A percentile compares a stretch with the other conserved stretches of the same genome.
These are phyloP conservation scores for Pilophorus perplexus DNA, from an alignment of 2,888 invertebrate genomes.

Conservation along the genomic window DNA sequence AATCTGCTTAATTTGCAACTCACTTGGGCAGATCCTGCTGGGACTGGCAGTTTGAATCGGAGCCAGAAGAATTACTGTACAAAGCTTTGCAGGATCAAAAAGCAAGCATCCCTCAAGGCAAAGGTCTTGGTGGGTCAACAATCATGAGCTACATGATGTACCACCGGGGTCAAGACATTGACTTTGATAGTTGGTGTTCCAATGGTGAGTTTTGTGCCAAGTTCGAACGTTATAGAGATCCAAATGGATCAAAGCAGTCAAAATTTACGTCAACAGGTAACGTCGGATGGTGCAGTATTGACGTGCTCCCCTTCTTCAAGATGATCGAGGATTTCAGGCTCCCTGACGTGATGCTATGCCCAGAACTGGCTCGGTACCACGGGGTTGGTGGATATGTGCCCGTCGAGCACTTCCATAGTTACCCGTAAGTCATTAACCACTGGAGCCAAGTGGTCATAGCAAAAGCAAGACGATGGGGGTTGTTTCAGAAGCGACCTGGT, in stretches of 20 bases:
- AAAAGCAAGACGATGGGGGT: not conserved
- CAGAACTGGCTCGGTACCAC: slow-evolving; percentile 15
- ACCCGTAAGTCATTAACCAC: not conserved
- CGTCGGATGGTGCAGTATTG: slow-evolving; percentile 54
- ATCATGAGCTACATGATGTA: slow-evolving; percentile 52
- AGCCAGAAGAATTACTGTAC: slow-evolving; percentile 51
- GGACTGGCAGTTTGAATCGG: slow-evolving; percentile 55
- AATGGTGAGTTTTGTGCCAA: slow-evolving; percentile 44
- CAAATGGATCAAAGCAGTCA: too few relatives aligned
- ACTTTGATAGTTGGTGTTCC: slow-evolving; percentile 53
- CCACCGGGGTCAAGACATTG: slow-evolving; percentile 48
- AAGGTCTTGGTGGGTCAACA: slow-evolving; percentile 54
- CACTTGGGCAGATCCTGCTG: slow-evolving; percentile 47
- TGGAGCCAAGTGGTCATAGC: too few relatives aligned
- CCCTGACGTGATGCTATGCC: slow-evolving; percentile 19
- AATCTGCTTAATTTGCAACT: too few relatives aligned
- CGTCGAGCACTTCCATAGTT: not conserved
- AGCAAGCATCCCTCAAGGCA: slow-evolving; percentile 53
- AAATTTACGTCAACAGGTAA: too few relatives aligned
- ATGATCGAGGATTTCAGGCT: slow-evolving; percentile 49
- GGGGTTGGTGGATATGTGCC: slow-evolving; percentile 48
- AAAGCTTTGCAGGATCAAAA: slow-evolving; percentile 46
- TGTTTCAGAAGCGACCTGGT: slow-evolving; percentile 53
- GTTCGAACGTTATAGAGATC: slow-evolving; percentile 16
- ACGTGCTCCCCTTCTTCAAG: slow-evolving; percentile 52